A percentile compares a stretch with the other conserved stretches of the same genome.
Conservation (phyloP, 2,888 invertebrate genomes). For the Orchestes rusci region DNA sequence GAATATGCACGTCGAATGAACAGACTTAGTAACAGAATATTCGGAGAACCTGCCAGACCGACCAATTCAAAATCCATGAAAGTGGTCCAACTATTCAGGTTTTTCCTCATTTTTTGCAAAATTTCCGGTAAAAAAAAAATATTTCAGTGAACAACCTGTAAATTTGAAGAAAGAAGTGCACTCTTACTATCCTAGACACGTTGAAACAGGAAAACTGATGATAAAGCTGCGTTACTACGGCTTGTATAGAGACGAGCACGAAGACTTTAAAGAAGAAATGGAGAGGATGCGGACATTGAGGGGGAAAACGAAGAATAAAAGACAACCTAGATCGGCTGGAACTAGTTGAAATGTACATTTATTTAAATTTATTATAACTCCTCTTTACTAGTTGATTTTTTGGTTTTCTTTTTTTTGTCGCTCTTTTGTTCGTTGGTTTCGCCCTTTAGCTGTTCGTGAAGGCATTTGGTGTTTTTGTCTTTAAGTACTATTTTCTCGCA, state of each 20-base stretch:
- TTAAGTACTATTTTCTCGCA: constrained; percentile 70
- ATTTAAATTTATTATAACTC: constrained; percentile 28
- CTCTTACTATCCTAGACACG: constrained; percentile 81
- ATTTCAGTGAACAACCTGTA: constrained; percentile 59
- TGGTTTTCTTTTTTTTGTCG: too few species aligned
- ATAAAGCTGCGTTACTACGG: constrained; percentile 66
- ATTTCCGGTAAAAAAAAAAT: background rate
- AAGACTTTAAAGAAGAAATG: constrained; percentile 86
- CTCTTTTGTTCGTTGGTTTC: too few species aligned
- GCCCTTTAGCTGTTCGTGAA: constrained; percentile 51
- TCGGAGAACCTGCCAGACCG: constrained; percentile 76
- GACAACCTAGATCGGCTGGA: constrained; percentile 8
- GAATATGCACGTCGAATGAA: constrained; percentile 82
- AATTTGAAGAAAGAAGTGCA: constrained; percentile 65
- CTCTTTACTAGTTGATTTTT: too few species aligned
- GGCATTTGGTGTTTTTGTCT: constrained; percentile 59
- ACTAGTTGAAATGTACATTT: background rate
- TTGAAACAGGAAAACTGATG: constrained; percentile 69
- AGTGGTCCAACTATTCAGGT: constrained; percentile 58
- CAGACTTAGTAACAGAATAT: constrained; percentile 77
- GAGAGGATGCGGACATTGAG: constrained; percentile 64
- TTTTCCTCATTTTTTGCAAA: background rate
- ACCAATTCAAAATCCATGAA: constrained; percentile 73
- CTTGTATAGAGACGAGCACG: constrained; percentile 78
- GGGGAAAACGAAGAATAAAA: constrained; percentile 56